Evolutionary conservation across 2,797 vertebrate species (phyloP).

Genomic region (Sternotherus odoratus): DNA sequence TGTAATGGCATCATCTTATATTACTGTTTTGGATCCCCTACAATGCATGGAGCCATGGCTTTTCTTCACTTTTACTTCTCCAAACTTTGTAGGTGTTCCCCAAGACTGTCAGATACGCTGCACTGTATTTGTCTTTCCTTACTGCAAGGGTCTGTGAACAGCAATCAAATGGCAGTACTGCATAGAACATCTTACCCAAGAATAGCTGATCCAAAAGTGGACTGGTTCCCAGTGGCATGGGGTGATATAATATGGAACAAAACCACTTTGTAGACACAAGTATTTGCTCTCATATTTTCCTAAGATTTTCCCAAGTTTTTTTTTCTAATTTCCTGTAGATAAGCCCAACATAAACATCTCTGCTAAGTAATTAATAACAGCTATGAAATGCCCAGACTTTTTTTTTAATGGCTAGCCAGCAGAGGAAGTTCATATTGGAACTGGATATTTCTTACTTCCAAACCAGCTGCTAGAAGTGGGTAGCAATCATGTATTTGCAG

Average conservation of each 20-base stretch:
- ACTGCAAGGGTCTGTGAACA: neutral
- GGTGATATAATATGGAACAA: fast-evolving
- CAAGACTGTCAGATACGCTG: neutral
- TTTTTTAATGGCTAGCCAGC: neutral
- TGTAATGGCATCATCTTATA: neutral
- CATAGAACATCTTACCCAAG: neutral
- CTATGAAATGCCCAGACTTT: neutral
- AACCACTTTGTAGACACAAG: neutral
- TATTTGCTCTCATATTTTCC: neutral
- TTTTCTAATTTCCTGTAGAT: constrained; percentile 6
- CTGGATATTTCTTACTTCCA: neutral
- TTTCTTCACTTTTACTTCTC: neutral
- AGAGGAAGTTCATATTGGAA: neutral
- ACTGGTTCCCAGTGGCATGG: neutral
- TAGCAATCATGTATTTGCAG: neutral
- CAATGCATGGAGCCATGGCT: fast-evolving
- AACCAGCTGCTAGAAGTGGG: neutral
- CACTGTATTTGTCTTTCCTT: neutral
- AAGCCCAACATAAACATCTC: neutral
- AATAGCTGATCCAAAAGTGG: fast-evolving
- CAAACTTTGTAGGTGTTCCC: neutral
- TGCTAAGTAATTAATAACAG: constrained; percentile 30
- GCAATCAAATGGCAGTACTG: neutral
- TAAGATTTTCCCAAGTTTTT: neutral
- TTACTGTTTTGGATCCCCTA: neutral